A percentile compares a stretch with the other conserved stretches of the same genome.
Conservation (phyloP, 2,113 vertebrate species). For the Loxodonta africana region DNA sequence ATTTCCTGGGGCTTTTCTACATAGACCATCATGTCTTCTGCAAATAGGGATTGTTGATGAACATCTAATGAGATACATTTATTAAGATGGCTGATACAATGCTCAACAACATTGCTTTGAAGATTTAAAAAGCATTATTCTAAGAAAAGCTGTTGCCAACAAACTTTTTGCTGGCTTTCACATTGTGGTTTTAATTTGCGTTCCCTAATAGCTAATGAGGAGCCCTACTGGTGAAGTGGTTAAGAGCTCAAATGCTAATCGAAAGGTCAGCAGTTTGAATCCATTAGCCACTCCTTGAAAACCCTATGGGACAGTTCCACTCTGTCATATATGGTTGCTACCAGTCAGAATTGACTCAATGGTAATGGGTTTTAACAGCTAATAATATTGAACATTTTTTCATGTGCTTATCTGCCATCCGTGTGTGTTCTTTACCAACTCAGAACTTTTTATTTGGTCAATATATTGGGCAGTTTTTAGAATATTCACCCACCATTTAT, state of each 20-base stretch:
- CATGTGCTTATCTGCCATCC: too few species aligned
- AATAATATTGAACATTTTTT: too few species aligned
- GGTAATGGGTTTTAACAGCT: too few species aligned
- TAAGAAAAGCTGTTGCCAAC: neutral
- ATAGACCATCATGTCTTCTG: neutral
- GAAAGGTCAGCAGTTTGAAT: too few species aligned
- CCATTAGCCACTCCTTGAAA: too few species aligned
- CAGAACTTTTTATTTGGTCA: conserved; percentile 5
- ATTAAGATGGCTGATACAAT: neutral
- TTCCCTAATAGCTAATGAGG: too few species aligned
- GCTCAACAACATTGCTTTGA: neutral
- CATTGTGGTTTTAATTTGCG: too few species aligned
- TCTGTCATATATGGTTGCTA: too few species aligned
- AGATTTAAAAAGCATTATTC: neutral
- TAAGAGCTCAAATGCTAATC: too few species aligned
- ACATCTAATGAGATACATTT: neutral
- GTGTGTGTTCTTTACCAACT: neutral
- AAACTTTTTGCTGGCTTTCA: conserved; percentile 3
- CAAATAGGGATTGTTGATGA: conserved; percentile 15
- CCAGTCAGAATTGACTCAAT: too few species aligned
- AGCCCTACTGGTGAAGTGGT: too few species aligned
- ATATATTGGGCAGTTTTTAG: neutral
- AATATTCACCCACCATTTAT: conserved; percentile 31
- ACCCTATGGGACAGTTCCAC: too few species aligned
- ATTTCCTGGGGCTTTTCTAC: conserved; percentile 1